phyloP scores from a whole-genome alignment of 2,888 invertebrate genomes.

The Pseudolycoriella hygida region DNA sequence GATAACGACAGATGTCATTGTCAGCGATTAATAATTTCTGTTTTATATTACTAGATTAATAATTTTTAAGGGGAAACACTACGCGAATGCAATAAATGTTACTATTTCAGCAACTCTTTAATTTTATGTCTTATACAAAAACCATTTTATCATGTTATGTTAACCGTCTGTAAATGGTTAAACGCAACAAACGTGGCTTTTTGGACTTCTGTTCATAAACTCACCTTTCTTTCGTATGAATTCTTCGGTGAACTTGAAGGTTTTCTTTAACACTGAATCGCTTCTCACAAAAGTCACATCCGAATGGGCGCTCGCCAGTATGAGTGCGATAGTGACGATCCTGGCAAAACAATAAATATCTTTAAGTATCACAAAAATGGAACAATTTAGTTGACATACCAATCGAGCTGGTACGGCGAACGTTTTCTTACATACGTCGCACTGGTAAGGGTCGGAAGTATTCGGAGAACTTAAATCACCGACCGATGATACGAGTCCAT shows the following conservation, averaged over 20 bases:
- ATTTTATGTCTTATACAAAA: too few relatives aligned
- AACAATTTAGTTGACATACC: constrained; percentile 21
- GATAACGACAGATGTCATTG: too few relatives aligned
- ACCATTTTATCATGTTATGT: too few relatives aligned
- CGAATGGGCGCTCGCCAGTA: constrained; percentile 79
- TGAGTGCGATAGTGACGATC: constrained; percentile 73
- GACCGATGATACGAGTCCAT: constrained; percentile 23
- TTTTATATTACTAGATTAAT: too few relatives aligned
- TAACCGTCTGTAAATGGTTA: too few relatives aligned
- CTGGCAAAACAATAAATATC: constrained; percentile 12
- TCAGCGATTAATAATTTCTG: too few relatives aligned
- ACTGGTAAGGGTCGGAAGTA: constrained; percentile 57
- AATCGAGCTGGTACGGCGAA: constrained; percentile 80
- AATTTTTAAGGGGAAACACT: too few relatives aligned
- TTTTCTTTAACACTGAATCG: constrained; percentile 87
- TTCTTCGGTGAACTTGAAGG: constrained; percentile 72
- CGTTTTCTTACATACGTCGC: constrained; percentile 79
- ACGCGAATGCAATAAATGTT: too few relatives aligned
- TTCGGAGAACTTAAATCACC: constrained; percentile 16
- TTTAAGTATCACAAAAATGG: background rate
- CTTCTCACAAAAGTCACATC: constrained; percentile 83
- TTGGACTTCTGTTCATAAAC: too few relatives aligned
- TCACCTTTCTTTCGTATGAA: constrained; percentile 66
- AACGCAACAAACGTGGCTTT: too few relatives aligned
- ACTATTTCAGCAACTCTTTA: too few relatives aligned